Conservation (phyloP, 2,797 vertebrate species). For the Bradypodion ventrale region DNA sequence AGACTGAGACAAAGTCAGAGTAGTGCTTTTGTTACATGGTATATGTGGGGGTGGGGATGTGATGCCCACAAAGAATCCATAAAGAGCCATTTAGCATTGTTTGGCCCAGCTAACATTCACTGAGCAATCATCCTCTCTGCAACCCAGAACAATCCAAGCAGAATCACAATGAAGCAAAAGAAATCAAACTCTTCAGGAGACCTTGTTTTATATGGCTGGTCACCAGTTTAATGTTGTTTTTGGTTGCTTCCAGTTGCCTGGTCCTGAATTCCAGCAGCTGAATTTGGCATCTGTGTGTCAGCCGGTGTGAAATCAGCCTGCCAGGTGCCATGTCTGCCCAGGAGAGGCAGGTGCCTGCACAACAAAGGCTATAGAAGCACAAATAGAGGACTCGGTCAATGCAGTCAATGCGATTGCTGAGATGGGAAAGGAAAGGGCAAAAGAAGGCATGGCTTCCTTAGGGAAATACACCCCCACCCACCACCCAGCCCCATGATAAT, state of each 20-base stretch:
- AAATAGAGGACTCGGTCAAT: not conserved
- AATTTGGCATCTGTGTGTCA: slow-evolving; percentile 3
- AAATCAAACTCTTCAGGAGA: not conserved
- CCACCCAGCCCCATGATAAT: too few relatives aligned
- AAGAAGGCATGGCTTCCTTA: not conserved
- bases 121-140: not conserved
- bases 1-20: slow-evolving; percentile 16
- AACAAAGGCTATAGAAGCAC: not conserved
- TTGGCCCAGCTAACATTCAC: not conserved
- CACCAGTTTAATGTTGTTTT: not conserved
- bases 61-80: not conserved
- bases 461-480: too few relatives aligned
- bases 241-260: slow-evolving; percentile 5
- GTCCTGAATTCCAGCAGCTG: slow-evolving; percentile 8
- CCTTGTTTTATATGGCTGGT: not conserved
- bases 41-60: not conserved
- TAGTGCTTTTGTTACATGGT: slow-evolving; percentile 6
- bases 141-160: not conserved
- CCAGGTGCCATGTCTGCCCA: not conserved
- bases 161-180: slow-evolving; percentile 1
- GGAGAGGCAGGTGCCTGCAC: slow-evolving; percentile 7
- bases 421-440: too few relatives aligned
- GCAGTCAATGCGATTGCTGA: too few relatives aligned
- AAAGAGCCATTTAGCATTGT: slow-evolving; percentile 2
- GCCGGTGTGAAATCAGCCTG: not conserved